Percentiles rank a stretch among this genome's conserved stretches.
These are phyloP conservation scores for Maccullochella peelii DNA, from an alignment of 2,113 vertebrate genomes.

Conservation along the genomic window DNA sequence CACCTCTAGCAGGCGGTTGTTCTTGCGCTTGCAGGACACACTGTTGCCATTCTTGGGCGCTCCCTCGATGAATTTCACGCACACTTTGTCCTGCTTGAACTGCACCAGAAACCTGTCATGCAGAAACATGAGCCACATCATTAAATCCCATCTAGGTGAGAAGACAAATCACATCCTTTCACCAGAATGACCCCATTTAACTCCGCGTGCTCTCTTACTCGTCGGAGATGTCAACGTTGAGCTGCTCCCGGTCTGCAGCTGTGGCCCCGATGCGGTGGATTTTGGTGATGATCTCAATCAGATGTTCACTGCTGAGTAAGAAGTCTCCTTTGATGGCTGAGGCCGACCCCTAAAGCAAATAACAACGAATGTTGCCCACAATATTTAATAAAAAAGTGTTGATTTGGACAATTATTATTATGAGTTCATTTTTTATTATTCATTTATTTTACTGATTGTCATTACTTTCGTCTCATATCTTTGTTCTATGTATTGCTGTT, in stretches of 20 bases:
- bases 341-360: slow-evolving; percentile 86
- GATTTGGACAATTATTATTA: too few species aligned
- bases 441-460: too few species aligned
- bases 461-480: too few species aligned
- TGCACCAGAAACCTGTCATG: slow-evolving; percentile 94
- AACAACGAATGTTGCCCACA: neutral
- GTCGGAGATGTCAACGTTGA: slow-evolving; percentile 94
- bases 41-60: slow-evolving; percentile 91
- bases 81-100: slow-evolving; percentile 98
- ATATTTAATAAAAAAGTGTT: too few species aligned
- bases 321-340: slow-evolving; percentile 98
- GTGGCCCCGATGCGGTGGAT: slow-evolving; percentile 90
- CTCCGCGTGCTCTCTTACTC: slow-evolving; percentile 87
- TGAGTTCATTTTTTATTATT: too few species aligned
- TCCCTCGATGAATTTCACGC: slow-evolving; percentile 95
- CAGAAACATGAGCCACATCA: neutral
- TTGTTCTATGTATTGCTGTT: too few species aligned
- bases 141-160: neutral
- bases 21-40: slow-evolving; percentile 95
- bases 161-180: rapidly evolving
- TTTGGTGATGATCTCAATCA: slow-evolving; percentile 98
- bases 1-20: slow-evolving; percentile 97
- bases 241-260: slow-evolving; percentile 87
- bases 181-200: rapidly evolving
- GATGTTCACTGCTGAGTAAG: slow-evolving; percentile 94